Conservation (phyloP, 2,888 invertebrate genomes). For the Eupithecia subfuscata region DNA sequence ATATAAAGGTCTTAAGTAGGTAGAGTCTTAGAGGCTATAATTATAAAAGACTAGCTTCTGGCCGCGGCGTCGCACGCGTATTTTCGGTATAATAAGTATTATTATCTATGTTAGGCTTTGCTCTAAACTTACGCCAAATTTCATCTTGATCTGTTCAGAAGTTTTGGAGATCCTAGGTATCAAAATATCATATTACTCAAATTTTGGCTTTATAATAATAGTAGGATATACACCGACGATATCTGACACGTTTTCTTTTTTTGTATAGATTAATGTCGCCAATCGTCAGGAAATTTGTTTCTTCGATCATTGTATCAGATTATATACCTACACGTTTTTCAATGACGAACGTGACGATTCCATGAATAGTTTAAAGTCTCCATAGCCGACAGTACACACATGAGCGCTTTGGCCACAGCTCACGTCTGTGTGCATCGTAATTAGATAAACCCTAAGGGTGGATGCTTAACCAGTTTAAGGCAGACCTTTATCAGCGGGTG, state of each 20-base stretch:
- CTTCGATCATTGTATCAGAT: not conserved
- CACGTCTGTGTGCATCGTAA: slow-evolving; percentile 68
- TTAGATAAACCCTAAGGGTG: slow-evolving; percentile 82
- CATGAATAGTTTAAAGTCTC: not conserved
- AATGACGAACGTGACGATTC: not conserved
- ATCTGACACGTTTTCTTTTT: not conserved
- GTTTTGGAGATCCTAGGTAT: too few species aligned
- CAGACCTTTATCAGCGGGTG: slow-evolving; percentile 80
- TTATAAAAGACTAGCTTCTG: too few species aligned
- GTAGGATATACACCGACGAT: too few species aligned
- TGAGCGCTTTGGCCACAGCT: slow-evolving; percentile 43
- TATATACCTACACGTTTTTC: not conserved
- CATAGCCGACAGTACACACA: slow-evolving; percentile 20
- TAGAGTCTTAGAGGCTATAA: too few species aligned
- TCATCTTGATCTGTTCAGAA: too few species aligned
- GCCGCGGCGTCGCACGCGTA: too few species aligned
- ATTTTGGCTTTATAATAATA: too few species aligned
- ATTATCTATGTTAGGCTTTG: too few species aligned
- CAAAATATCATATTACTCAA: too few species aligned
- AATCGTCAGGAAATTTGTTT: not conserved
- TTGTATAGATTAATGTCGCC: not conserved
- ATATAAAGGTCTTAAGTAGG: too few species aligned
- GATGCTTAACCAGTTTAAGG: slow-evolving; percentile 81
- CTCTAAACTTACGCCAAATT: too few species aligned
- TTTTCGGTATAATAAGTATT: too few species aligned